These are phyloP conservation scores for Natator depressus DNA, from an alignment of 2,113 vertebrate genomes.

Conservation along the genomic window DNA sequence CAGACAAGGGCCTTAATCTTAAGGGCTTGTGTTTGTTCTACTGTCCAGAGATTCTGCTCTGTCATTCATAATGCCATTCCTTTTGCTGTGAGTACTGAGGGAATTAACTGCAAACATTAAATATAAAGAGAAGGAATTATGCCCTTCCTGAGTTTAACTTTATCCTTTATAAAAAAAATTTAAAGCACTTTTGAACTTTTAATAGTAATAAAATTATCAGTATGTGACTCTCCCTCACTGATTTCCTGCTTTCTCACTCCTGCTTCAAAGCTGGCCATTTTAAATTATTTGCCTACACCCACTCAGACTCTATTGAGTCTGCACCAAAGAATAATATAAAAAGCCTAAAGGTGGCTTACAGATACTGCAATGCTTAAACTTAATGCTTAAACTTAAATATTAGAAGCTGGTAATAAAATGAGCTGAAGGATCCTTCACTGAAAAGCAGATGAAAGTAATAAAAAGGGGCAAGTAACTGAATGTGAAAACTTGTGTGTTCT, in stretches of 20 bases:
- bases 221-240: background rate
- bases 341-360: background rate
- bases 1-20: background rate
- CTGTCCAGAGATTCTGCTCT: background rate
- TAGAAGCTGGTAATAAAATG: background rate
- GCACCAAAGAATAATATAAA: background rate
- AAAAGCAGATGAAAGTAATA: background rate
- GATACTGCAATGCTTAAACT: background rate
- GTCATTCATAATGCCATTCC: background rate
- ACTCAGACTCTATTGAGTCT: background rate
- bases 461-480: accelerated
- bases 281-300: background rate
- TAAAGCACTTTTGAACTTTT: background rate
- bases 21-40: background rate
- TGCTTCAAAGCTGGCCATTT: background rate
- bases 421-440: background rate
- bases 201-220: background rate
- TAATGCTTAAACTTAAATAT: too few species aligned
- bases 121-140: background rate
- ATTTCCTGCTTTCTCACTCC: background rate
- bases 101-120: background rate
- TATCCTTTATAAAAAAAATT: background rate
- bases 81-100: background rate
- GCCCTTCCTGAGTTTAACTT: background rate
- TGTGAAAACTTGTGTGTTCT: background rate